A percentile compares a stretch with the other conserved stretches of the same genome.
These are phyloP conservation scores for Diarsia mendica DNA, from an alignment of 2,888 invertebrate genomes.

Conservation along the genomic window DNA sequence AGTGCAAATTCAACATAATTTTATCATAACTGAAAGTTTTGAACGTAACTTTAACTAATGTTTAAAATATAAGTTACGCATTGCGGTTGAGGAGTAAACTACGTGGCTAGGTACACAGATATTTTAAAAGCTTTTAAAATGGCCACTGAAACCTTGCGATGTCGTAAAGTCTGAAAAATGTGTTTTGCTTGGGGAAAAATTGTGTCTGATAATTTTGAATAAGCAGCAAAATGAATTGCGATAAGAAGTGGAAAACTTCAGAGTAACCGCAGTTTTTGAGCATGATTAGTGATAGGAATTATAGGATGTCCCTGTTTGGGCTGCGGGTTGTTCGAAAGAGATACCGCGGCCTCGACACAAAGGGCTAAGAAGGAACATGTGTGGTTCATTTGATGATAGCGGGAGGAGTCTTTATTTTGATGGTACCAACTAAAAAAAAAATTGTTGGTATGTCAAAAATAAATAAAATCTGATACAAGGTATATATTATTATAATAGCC, in stretches of 20 bases:
- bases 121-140: slow-evolving; percentile 17
- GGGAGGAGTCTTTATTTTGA: too few species aligned
- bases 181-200: not conserved
- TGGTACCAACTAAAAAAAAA: too few species aligned
- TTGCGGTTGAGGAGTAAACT: slow-evolving; percentile 23
- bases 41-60: not conserved
- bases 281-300: too few species aligned
- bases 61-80: slow-evolving; percentile 22
- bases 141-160: not conserved
- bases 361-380: too few species aligned
- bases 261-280: not conserved
- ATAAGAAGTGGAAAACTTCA: not conserved
- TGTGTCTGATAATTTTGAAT: not conserved
- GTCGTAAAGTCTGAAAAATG: not conserved
- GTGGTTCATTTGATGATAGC: too few species aligned
- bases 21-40: slow-evolving; percentile 33
- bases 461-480: too few species aligned
- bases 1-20: slow-evolving; percentile 15
- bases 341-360: too few species aligned
- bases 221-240: not conserved
- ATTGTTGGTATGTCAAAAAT: too few species aligned
- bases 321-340: too few species aligned
- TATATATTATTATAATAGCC: not conserved
- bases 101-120: not conserved
- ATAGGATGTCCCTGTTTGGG: too few species aligned